Percentiles rank a stretch among this genome's conserved stretches.
phyloP scores from a whole-genome alignment of 2,888 invertebrate genomes.

The Patella caerulea region DNA sequence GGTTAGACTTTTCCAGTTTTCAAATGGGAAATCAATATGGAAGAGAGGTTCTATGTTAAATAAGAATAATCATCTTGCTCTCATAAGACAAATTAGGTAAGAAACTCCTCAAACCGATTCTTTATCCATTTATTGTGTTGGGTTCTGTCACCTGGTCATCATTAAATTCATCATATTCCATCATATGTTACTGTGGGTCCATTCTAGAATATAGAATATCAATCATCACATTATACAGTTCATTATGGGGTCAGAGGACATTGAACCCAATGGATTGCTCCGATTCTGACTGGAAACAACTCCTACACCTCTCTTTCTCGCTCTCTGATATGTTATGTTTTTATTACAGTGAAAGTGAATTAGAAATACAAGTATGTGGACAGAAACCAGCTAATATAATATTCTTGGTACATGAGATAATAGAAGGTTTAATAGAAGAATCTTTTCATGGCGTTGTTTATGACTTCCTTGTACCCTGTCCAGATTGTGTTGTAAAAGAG shows the following conservation, averaged over 20 bases:
- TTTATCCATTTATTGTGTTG: no score
- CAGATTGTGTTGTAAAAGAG: conserved; percentile 64
- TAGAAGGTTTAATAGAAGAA: conserved; percentile 68
- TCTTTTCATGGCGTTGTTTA: conserved; percentile 70
- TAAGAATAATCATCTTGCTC: conserved; percentile 68
- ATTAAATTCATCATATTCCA: no score
- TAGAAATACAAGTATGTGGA: conserved; percentile 65
- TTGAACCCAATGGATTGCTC: no score
- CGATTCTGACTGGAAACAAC: no score
- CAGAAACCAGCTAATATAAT: conserved; percentile 69
- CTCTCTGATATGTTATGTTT: neutral
- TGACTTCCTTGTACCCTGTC: conserved; percentile 67
- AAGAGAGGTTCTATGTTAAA: conserved; percentile 68
- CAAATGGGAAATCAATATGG: conserved; percentile 67
- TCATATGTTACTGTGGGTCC: no score
- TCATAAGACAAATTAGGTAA: conserved; percentile 59
- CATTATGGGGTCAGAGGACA: no score
- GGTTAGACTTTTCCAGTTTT: conserved; percentile 69
- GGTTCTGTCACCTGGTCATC: no score
- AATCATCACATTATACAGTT: no score
- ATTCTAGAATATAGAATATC: no score
- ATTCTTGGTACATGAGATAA: conserved; percentile 70
- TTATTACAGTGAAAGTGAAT: conserved; percentile 53
- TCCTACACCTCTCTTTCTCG: neutral
- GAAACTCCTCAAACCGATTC: neutral